Percentiles rank a stretch among this genome's conserved stretches.
Conservation (phyloP, 2,888 invertebrate genomes). For the Epinotia brunnichana region DNA sequence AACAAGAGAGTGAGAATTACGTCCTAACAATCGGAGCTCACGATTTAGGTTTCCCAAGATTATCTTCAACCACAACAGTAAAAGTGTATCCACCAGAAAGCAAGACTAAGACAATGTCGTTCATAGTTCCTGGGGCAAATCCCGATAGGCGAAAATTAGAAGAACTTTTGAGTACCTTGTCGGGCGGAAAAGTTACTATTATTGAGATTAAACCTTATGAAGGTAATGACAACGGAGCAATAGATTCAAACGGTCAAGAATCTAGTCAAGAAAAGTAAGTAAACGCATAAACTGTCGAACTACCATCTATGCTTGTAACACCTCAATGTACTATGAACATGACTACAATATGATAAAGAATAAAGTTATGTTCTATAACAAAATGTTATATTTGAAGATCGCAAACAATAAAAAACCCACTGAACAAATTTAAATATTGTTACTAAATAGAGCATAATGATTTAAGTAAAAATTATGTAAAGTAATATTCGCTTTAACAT, state of each 20-base stretch:
- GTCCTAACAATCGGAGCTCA: constrained; percentile 90
- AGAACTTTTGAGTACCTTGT: constrained; percentile 89
- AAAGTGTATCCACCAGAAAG: constrained; percentile 91
- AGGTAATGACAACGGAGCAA: constrained; percentile 82
- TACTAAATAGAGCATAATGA: no score
- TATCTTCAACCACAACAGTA: constrained; percentile 88
- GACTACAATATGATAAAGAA: no score
- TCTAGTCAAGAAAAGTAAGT: constrained; percentile 84
- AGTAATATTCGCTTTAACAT: constrained; percentile 27
- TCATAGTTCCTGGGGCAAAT: constrained; percentile 91
- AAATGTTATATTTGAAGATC: no score
- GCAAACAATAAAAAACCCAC: no score
- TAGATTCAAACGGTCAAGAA: constrained; percentile 78
- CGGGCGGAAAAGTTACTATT: constrained; percentile 91
- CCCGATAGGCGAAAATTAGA: constrained; percentile 89
- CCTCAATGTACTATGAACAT: no score
- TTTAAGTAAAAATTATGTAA: neutral
- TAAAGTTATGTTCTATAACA: no score
- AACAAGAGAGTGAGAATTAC: constrained; percentile 82
- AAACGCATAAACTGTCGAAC: neutral
- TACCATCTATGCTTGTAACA: no score
- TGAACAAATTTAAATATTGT: no score
- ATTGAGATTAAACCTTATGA: constrained; percentile 88
- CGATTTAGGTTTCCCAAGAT: constrained; percentile 92
- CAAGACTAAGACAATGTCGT: constrained; percentile 89